These are phyloP conservation scores for Zelostemma sp. DNA, from an alignment of 1,140 invertebrate species.

Conservation along the genomic window DNA sequence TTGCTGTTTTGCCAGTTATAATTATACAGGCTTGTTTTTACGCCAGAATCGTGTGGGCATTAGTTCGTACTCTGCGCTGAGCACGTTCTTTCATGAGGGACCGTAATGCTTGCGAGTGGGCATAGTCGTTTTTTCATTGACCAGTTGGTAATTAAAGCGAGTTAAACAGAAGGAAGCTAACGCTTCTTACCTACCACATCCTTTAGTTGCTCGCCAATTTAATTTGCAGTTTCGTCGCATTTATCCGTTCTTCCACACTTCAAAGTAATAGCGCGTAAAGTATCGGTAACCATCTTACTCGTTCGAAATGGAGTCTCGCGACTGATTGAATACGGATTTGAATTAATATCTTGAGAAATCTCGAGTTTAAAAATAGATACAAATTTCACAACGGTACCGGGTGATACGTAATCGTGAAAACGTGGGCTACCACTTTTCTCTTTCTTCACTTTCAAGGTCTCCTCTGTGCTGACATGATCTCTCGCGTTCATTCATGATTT, in stretches of 20 bases:
- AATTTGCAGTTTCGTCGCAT: slow-evolving; percentile 67
- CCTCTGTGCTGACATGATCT: slow-evolving; percentile 9
- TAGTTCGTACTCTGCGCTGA: not conserved
- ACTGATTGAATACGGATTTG: too few relatives aligned
- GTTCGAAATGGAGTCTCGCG: too few relatives aligned
- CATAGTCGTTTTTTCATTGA: slow-evolving; percentile 15
- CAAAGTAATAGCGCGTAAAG: too few relatives aligned
- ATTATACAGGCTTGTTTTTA: slow-evolving; percentile 60
- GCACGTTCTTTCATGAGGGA: slow-evolving; percentile 3
- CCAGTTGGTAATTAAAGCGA: slow-evolving; percentile 67
- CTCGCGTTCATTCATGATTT: slow-evolving; percentile 26
- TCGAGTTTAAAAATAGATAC: not conserved
- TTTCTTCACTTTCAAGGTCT: not conserved
- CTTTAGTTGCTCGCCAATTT: slow-evolving; percentile 62
- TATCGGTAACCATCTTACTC: too few relatives aligned
- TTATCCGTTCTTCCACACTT: slow-evolving; percentile 2
- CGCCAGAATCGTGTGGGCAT: slow-evolving; percentile 47
- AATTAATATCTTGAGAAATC: too few relatives aligned
- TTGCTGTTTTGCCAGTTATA: slow-evolving; percentile 61
- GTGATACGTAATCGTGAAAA: slow-evolving; percentile 44
- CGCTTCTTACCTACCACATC: slow-evolving; percentile 54
- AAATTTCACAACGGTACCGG: slow-evolving; percentile 3
- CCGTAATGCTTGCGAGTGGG: slow-evolving; percentile 14
- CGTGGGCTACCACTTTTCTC: slow-evolving; percentile 22
- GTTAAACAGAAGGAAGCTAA: slow-evolving; percentile 57